These are phyloP conservation scores for Nasua narica DNA, from an alignment of 2,797 vertebrate genomes.

Conservation along the genomic window DNA sequence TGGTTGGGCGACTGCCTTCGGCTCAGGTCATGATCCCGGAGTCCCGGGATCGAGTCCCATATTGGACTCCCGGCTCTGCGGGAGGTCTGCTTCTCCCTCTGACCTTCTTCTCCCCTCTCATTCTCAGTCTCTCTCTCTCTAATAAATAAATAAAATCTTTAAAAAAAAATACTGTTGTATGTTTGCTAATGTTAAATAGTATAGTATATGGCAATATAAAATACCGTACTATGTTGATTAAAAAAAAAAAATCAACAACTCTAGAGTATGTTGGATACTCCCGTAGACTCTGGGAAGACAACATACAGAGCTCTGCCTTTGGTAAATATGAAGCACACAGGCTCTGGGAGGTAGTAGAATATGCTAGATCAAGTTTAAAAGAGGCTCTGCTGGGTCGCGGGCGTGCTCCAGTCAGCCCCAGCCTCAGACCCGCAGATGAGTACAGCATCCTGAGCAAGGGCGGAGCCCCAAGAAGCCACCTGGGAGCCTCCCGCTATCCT, in stretches of 20 bases:
- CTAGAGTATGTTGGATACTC: not conserved
- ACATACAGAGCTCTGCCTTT: not conserved
- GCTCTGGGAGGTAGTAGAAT: not conserved
- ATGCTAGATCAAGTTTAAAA: not conserved
- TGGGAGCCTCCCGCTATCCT: not conserved
- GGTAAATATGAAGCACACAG: not conserved
- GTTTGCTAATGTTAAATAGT: not conserved
- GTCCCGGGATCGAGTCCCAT: too few relatives aligned
- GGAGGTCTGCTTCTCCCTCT: too few relatives aligned
- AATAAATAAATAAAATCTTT: too few relatives aligned
- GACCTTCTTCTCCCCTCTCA: too few relatives aligned
- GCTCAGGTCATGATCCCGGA: too few relatives aligned
- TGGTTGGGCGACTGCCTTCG: too few relatives aligned
- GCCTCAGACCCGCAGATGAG: not conserved
- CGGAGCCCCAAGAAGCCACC: not conserved
- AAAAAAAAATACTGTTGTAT: not conserved
- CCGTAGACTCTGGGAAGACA: not conserved
- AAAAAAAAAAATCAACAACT: not conserved
- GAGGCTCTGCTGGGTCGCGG: fast-evolving
- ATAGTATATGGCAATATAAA: not conserved
- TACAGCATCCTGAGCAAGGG: not conserved
- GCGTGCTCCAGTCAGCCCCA: not conserved
- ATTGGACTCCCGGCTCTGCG: too few relatives aligned
- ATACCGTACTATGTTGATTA: not conserved
- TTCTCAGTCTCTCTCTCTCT: too few relatives aligned